Evolutionary conservation across 2,797 vertebrate species (phyloP), one percentile per base, ranked within the genome.

Genomic region (Diglossa cyanea): DNA sequence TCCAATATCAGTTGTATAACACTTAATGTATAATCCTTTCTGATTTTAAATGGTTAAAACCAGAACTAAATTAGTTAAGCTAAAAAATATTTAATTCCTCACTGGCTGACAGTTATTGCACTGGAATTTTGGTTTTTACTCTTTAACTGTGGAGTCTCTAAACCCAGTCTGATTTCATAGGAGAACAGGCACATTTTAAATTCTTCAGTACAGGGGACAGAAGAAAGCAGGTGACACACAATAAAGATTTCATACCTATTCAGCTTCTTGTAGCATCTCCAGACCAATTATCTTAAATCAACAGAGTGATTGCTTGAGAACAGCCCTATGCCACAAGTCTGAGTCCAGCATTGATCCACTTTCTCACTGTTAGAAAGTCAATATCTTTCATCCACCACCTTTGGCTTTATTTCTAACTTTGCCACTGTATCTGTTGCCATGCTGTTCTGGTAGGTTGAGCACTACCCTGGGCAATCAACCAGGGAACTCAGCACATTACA

Each of bases 371-470:
- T 89, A 66, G 88, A 86, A 85, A 95, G 62, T 93, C 73, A 44
- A 44, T 80, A 57, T 5, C 72, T 70, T 55, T 80, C 47, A 83
- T 53, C 50, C 39, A 33, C 18, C 61, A 61, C 55, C 19, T 80
- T 83, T 86, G 76, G 80, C 87, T 95, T 93, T 88, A 68, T 31
- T 93, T 92, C 74, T 89, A 94, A 61, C 48, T 65, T 87, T 86
- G 85, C 35, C 58, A 85, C 58, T n/a, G 8, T 58, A 19, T 40
- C 50, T 51, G 76, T 31, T 73, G 58, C 81, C 55, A n/a, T 13
- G 20, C 31, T 70, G 48, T 53, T 80, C 90, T 78, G 40, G 53
- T 83, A 58, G 2, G 3, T 4, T 48, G 50, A 70, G 21, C 51
- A 30, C 21, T 14, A 66, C 37, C 47, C 65, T 55, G 75, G 68